These are phyloP conservation scores for Salticus scenicus DNA, from an alignment of 2,888 invertebrate species.

Conservation along the genomic window DNA sequence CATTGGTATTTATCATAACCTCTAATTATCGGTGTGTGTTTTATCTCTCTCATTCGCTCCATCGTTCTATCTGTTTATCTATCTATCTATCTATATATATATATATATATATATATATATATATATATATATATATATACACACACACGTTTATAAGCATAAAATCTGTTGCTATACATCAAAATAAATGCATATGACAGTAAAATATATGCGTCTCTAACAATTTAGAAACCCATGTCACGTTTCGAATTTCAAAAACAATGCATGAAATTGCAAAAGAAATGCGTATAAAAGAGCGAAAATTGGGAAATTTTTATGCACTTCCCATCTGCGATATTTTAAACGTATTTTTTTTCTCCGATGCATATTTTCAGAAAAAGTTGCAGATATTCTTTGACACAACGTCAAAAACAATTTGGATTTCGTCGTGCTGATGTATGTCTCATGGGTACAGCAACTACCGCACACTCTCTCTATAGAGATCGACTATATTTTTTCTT, in stretches of 20 bases:
- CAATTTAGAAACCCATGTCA: neutral
- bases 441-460: too few relatives aligned
- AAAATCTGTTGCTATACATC: too few relatives aligned
- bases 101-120: too few relatives aligned
- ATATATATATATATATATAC: too few relatives aligned
- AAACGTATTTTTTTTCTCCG: neutral
- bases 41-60: too few relatives aligned
- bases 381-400: neutral
- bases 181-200: neutral
- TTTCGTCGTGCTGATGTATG: neutral
- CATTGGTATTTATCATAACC: too few relatives aligned
- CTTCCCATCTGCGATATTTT: neutral
- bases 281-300: neutral
- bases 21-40: too few relatives aligned
- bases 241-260: neutral
- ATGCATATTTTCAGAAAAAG: neutral
- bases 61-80: too few relatives aligned
- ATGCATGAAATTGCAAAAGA: neutral
- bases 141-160: too few relatives aligned
- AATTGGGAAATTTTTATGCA: neutral
- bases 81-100: too few relatives aligned
- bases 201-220: neutral
- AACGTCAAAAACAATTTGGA: conserved; percentile 1
- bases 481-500: too few relatives aligned
- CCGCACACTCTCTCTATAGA: too few relatives aligned